Evolutionary conservation across 2,113 vertebrate genomes (phyloP).

Genomic region (Aegotheles bennettii): DNA sequence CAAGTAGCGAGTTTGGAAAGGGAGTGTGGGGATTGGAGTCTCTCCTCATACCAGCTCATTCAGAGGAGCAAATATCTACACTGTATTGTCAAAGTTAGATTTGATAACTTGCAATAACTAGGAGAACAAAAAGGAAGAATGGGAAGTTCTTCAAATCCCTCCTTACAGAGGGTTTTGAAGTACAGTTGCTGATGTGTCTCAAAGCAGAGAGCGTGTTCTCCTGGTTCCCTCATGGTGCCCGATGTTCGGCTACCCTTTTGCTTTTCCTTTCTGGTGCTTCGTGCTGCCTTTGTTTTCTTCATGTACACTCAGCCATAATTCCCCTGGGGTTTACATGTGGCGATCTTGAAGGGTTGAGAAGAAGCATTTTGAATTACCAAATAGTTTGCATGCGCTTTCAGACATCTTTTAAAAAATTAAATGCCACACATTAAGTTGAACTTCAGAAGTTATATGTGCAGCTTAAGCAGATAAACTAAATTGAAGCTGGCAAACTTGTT

Average conservation of each 20-base stretch:
- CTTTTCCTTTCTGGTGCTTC: neutral
- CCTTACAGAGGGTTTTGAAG: neutral
- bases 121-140: neutral
- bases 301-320: neutral
- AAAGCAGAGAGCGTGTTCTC: neutral
- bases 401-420: neutral
- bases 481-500: neutral
- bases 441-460: neutral
- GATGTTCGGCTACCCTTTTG: neutral
- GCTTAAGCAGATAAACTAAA: neutral
- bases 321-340: neutral
- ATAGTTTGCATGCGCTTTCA: neutral
- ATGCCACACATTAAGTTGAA: neutral
- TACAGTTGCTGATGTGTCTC: neutral
- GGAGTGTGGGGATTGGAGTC: neutral
- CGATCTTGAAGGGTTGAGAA: neutral
- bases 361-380: constrained; percentile 4
- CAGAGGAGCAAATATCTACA: neutral
- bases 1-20: neutral
- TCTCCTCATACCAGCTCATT: neutral
- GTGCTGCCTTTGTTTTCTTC: neutral
- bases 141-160: neutral
- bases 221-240: neutral
- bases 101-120: neutral
- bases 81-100: neutral